Evolutionary conservation across 2,113 vertebrate genomes (phyloP), one percentile per base, ranked within the genome.

Genomic region (Pionites leucogaster): DNA sequence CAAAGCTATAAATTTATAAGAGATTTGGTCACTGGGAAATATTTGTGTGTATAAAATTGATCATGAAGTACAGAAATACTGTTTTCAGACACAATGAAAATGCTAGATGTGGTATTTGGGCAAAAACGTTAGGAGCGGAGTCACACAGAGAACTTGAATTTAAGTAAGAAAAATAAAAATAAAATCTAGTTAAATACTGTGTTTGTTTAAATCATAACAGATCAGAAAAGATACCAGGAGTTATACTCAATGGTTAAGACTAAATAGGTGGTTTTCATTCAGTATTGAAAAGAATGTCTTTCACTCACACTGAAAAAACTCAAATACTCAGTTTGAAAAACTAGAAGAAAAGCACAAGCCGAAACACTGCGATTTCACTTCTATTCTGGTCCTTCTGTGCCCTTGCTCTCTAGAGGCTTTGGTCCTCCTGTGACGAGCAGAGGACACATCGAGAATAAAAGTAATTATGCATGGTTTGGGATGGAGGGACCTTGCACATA

Each of bases 251-350:
- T 16, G 22, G 19, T 83, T 69, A 75, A 79, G 24, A 35, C 13
- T 47, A 72, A 50, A 86, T 10, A 82, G 5, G 39, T 31, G 6
- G 6, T 17, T 64, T 35, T 68, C 25, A 42, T 42, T 83, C 39
- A 33, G 5, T 13, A 79, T 28, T 7, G 9, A 57, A 69, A 83
- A 49, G 1, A n/a, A n/a, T 0, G 0, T 27, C 2, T 9, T 75
- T 74, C 64, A 37, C 72, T n/a, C 46, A 67, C 15, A 77, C 12
- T 19, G 10, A 37, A 62, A 86, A 67, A 80, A 22, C 3, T 13
- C 29, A 63, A 91, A 86, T 10, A 41, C 2, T 63, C 16, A 16
- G 2, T 68, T 60, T 31, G 28, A 60, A 76, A 77, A 82, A 88
- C 27, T 2, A 16, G 28, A 87, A 71, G 33, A 90, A 85, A 79